These are phyloP conservation scores for Hexactinellida sp. DNA, from an alignment of 37 sponge, comb jelly and placozoan genomes.

Conservation along the genomic window DNA sequence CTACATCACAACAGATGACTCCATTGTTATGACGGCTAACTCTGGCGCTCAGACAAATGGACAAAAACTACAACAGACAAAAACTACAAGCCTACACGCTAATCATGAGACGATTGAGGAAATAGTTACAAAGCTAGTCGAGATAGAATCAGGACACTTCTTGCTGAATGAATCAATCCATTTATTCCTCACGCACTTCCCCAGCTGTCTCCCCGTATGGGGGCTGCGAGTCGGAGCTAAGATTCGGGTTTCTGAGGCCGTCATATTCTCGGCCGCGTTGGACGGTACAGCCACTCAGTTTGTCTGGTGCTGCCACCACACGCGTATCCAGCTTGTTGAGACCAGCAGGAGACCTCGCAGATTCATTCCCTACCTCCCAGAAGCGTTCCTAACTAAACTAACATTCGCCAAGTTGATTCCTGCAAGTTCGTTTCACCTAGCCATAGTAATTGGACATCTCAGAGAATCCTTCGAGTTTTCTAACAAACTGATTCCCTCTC, in stretches of 20 bases:
- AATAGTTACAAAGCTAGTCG: background rate
- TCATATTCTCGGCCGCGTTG: background rate
- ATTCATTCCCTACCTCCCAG: background rate
- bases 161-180: background rate
- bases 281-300: background rate
- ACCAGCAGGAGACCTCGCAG: background rate
- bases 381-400: background rate
- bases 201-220: background rate
- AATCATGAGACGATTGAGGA: background rate
- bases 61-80: no score
- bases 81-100: background rate
- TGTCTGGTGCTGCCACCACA: constrained; percentile 7
- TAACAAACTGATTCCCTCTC: background rate
- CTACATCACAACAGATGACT: background rate
- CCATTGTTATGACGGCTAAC: background rate
- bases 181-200: background rate
- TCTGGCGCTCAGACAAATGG: background rate
- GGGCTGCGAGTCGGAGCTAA: background rate
- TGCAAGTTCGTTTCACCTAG: background rate
- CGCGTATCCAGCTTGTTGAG: background rate
- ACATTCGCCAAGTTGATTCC: background rate
- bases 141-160: background rate
- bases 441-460: background rate
- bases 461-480: background rate
- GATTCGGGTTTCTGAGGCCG: background rate